Evolutionary conservation across 2,113 vertebrate genomes (phyloP).

Genomic region (Ptilonorhynchus violaceus): DNA sequence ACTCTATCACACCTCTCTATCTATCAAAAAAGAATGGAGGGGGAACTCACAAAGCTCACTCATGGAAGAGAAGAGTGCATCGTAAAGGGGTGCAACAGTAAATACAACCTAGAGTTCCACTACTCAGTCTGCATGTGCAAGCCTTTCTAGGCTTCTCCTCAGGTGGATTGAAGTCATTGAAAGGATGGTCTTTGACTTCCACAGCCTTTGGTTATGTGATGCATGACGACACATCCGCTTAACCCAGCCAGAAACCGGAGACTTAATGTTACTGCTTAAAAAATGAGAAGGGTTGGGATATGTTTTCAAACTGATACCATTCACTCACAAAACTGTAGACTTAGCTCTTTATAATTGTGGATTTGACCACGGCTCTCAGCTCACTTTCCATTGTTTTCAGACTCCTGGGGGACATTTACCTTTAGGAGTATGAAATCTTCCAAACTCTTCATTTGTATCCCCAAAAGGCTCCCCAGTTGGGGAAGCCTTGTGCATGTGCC

Average conservation of each 20-base stretch:
- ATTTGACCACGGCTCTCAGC: background rate
- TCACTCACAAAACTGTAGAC: background rate
- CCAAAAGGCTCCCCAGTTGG: background rate
- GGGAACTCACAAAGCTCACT: fast-evolving
- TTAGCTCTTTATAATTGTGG: background rate
- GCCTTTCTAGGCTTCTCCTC: background rate
- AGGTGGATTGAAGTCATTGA: background rate
- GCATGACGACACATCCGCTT: background rate
- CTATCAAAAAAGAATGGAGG: background rate
- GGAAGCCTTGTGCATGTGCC: background rate
- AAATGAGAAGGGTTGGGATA: background rate
- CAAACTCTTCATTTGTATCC: background rate
- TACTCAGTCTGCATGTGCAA: background rate
- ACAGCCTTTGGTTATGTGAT: background rate
- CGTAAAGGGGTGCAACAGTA: background rate
- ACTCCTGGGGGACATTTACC: background rate
- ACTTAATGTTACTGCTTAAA: background rate
- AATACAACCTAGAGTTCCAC: background rate
- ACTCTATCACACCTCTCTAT: background rate
- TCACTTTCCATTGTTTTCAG: background rate
- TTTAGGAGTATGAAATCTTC: background rate
- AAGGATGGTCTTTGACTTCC: background rate
- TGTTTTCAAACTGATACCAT: background rate
- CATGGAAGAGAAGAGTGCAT: background rate
- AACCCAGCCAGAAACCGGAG: background rate